Conservation (phyloP, 2,113 vertebrate species). For the Myotis lucifugus region DNA sequence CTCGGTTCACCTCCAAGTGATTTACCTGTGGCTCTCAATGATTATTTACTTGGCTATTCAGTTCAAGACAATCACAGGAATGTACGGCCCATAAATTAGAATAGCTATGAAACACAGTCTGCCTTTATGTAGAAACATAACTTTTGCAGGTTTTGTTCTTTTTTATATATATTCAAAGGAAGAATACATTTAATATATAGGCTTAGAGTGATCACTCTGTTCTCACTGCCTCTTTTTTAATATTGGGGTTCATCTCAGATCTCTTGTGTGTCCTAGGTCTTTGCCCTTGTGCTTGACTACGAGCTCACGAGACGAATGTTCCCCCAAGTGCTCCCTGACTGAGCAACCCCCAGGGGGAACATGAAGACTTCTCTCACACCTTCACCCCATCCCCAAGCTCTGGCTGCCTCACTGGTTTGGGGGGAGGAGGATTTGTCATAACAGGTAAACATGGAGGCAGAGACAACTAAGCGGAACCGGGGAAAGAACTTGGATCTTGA, state of each 20-base stretch:
- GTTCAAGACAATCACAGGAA: slow-evolving; percentile 81
- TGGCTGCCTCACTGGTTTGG: neutral
- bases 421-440: neutral
- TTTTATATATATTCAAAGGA: slow-evolving; percentile 54
- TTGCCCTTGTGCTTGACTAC: slow-evolving; percentile 51
- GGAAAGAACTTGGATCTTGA: too few relatives aligned
- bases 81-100: slow-evolving; percentile 83
- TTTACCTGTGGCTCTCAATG: slow-evolving; percentile 75
- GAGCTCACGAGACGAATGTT: neutral
- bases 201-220: slow-evolving; percentile 55
- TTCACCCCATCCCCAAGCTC: neutral
- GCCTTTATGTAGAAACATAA: slow-evolving; percentile 82
- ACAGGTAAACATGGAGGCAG: neutral
- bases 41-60: slow-evolving; percentile 82
- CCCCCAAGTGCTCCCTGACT: neutral
- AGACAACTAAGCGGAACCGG: neutral
- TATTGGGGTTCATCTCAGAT: neutral
- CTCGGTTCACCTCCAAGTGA: slow-evolving; percentile 74
- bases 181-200: slow-evolving; percentile 74
- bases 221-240: slow-evolving; percentile 61
- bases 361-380: neutral
- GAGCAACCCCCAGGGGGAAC: neutral
- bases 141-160: slow-evolving; percentile 59
- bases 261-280: neutral
- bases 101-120: slow-evolving; percentile 82